Evolutionary conservation across 2,113 vertebrate genomes (phyloP), one percentile per base, ranked within the genome.

Genomic region (Channa argus): DNA sequence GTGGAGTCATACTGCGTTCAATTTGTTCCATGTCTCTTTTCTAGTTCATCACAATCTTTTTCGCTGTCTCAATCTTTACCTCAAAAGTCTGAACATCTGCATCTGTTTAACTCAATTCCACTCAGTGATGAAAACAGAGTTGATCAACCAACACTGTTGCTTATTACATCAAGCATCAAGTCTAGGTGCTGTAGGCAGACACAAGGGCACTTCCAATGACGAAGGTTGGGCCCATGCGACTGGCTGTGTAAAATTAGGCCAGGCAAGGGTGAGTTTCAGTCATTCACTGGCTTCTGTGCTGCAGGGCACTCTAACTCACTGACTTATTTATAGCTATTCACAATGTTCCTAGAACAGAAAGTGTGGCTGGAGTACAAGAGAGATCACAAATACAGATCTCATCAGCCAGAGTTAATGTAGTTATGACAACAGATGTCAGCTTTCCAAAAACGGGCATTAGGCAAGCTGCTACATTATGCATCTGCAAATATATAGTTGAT

Each of bases 241-340:
- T 50, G 11, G 56, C 59, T 58, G 38, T 70, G 49, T 63, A 62
- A 82, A 87, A 84, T 72, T 64, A 81, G 73, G 67, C 47, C n/a
- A 69, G 2, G 50, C 50, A 45, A 54, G 47, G 47, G 51, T 46
- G 50, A 70, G 72, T 69, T 78, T 82, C 61, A 81, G 55, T 59
- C 70, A 74, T 79, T 83, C 56, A 49, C 24, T 55, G 24, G 74
- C 73, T 62, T 65, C 63, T 62, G 55, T 65, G 63, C 79, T 55
- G 37, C 56, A 2, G 83, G 71, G 76, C 41, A 2, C 71, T 70
- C 24, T 0, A 59, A 49, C 68, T 80, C 56, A 6, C 15, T 12
- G 64, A 41, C 52, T 74, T 78, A 90, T 90, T 91, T 91, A 80
- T 81, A 86, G 82, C 77, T 49, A 69, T 66, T 69, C 51, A 72